phyloP scores from a whole-genome alignment of 2,113 vertebrate genomes.

The Melanerpes aurifrons region DNA sequence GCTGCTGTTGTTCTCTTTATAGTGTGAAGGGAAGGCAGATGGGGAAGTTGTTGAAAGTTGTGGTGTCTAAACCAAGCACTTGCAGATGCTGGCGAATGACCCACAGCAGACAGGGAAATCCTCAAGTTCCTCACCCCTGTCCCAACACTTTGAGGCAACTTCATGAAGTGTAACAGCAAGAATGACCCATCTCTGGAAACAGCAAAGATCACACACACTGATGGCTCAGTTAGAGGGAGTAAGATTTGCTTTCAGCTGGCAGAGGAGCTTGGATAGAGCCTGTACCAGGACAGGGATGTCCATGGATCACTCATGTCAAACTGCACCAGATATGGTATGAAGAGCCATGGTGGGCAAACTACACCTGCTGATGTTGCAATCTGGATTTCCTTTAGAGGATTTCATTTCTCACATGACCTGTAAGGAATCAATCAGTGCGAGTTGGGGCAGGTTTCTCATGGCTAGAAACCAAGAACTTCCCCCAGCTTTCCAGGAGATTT shows the following conservation, averaged over 20 bases:
- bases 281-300: background rate
- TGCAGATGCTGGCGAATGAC: rapidly evolving
- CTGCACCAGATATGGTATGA: background rate
- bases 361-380: rapidly evolving
- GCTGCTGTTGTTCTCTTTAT: background rate
- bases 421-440: background rate
- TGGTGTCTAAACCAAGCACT: background rate
- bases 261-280: background rate
- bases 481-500: background rate
- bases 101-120: background rate
- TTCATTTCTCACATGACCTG: background rate
- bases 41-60: background rate
- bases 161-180: background rate
- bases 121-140: background rate
- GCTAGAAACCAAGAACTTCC: background rate
- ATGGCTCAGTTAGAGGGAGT: background rate
- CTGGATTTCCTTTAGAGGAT: background rate
- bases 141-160: rapidly evolving
- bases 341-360: rapidly evolving
- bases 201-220: background rate
- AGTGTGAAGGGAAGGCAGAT: background rate
- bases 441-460: rapidly evolving
- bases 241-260: rapidly evolving
- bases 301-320: rapidly evolving
- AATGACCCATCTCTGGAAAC: background rate